These are phyloP conservation scores for Myiagra hebetior DNA, from an alignment of 2,113 vertebrate genomes.

Conservation along the genomic window DNA sequence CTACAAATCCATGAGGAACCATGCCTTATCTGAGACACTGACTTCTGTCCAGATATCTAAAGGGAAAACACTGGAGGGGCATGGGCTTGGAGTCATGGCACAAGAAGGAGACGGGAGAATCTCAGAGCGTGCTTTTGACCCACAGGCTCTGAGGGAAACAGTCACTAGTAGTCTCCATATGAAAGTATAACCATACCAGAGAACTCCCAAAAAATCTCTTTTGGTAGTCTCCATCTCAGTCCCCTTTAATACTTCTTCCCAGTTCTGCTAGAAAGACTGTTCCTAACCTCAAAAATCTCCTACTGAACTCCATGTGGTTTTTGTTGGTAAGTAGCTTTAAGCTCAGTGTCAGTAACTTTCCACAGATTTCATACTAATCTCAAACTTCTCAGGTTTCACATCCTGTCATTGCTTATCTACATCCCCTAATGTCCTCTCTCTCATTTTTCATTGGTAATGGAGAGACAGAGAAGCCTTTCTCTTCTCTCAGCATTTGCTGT, in stretches of 20 bases:
- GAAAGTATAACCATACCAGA: background rate
- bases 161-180: background rate
- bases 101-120: background rate
- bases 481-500: background rate
- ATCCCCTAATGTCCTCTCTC: background rate
- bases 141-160: background rate
- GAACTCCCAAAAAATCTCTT: background rate
- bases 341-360: background rate
- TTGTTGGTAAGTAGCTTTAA: background rate
- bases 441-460: rapidly evolving
- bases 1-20: background rate
- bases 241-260: background rate
- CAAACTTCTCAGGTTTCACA: background rate
- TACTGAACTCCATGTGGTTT: background rate
- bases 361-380: background rate
- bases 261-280: background rate
- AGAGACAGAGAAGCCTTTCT: background rate
- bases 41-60: background rate
- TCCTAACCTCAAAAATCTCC: background rate
- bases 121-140: background rate
- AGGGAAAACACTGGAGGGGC: background rate
- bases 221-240: background rate
- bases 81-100: background rate
- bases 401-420: background rate
- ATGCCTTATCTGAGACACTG: background rate